phyloP scores from a whole-genome alignment of 2,888 invertebrate genomes.

The Eilema griseolum region DNA sequence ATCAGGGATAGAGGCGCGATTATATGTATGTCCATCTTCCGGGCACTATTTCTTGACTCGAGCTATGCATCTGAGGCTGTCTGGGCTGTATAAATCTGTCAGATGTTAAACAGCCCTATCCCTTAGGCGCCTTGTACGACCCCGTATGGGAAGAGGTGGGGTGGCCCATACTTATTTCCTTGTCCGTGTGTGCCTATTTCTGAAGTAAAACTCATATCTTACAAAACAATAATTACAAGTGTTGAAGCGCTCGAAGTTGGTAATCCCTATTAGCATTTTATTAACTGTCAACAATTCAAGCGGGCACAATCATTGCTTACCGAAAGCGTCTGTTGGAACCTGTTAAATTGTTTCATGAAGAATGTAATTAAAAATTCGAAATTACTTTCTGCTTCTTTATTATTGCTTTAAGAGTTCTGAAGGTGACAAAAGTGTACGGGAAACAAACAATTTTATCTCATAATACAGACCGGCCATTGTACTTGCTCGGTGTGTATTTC shows the following conservation, averaged over 20 bases:
- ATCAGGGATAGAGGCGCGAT: too few species aligned
- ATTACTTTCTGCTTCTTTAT: constrained; percentile 58
- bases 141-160: too few species aligned
- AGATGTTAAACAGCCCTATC: too few species aligned
- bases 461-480: constrained; percentile 37
- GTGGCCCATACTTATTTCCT: too few species aligned
- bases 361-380: constrained; percentile 65
- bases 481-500: constrained; percentile 12
- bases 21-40: too few species aligned
- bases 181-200: too few species aligned
- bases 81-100: too few species aligned
- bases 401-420: constrained; percentile 49
- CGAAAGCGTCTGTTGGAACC: constrained; percentile 51
- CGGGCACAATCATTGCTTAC: constrained; percentile 33
- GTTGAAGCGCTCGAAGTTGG: neutral
- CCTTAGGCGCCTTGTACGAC: too few species aligned
- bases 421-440: constrained; percentile 50
- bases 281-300: constrained; percentile 21
- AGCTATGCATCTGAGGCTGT: too few species aligned
- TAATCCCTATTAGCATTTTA: constrained; percentile 1
- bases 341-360: constrained; percentile 63
- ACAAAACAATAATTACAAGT: neutral
- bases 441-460: constrained; percentile 51
- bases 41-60: too few species aligned
- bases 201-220: neutral